Percentiles rank a stretch among this genome's conserved stretches.
Conservation (phyloP, 30 jellyfish, hydroid and myxozoan genomes). For the Turritopsis rubra region DNA sequence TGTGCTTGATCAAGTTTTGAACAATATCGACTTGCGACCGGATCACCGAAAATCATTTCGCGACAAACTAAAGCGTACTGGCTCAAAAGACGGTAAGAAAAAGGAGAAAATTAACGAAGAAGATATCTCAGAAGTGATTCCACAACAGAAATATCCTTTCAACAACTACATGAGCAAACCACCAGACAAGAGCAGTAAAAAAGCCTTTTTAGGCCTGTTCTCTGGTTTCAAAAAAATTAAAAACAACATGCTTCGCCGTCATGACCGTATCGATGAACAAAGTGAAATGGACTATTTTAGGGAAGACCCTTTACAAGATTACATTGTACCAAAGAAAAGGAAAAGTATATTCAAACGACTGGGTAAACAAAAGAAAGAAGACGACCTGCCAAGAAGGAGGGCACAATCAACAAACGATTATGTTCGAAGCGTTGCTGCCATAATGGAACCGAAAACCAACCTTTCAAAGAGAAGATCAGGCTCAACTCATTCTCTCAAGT, state of each 20-base stretch:
- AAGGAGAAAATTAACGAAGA: constrained; percentile 1
- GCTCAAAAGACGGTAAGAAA: not conserved
- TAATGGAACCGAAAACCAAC: not conserved
- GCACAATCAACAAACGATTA: constrained; percentile 42
- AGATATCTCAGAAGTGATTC: not conserved
- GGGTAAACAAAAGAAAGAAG: constrained; percentile 23
- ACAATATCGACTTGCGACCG: constrained; percentile 8
- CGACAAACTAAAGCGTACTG: constrained; percentile 2
- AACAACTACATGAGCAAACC: not conserved
- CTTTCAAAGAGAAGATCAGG: constrained; percentile 20
- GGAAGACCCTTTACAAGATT: constrained; percentile 8
- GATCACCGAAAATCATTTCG: constrained; percentile 11
- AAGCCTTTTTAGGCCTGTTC: constrained; percentile 6
- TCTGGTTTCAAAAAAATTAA: constrained; percentile 15
- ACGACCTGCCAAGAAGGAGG: constrained; percentile 26
- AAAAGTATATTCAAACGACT: constrained; percentile 21
- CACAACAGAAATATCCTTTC: constrained; percentile 9
- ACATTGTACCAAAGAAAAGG: not conserved
- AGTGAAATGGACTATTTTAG: not conserved
- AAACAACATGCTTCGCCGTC: constrained; percentile 1
- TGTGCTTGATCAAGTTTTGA: constrained; percentile 34
- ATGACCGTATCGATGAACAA: constrained; percentile 9
- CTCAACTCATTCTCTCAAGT: constrained; percentile 25
- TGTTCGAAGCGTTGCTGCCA: not conserved
- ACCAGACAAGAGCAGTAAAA: constrained; percentile 15